Conservation (phyloP, 1,140 invertebrate species). For the Caenorhabditis briggsae region DNA sequence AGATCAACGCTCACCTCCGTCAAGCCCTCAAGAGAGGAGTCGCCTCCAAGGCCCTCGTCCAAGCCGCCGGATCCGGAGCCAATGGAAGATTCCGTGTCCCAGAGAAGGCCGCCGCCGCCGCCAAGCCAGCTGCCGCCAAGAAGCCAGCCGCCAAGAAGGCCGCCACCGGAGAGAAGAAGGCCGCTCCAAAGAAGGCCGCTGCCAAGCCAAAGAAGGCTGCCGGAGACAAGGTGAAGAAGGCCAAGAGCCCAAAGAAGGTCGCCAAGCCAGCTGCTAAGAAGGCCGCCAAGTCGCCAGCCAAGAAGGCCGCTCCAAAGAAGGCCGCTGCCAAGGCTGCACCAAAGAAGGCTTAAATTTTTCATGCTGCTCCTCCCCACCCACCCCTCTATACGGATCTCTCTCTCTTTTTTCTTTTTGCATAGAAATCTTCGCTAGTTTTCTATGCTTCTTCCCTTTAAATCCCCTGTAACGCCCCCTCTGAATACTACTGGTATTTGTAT, state of each 20-base stretch:
- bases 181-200: constrained; percentile 61
- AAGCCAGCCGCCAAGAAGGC: constrained; percentile 62
- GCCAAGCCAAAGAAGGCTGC: constrained; percentile 7
- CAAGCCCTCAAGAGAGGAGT: constrained; percentile 63
- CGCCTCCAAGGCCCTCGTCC: constrained; percentile 48
- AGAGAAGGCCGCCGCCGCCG: constrained; percentile 62
- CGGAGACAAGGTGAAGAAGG: background rate
- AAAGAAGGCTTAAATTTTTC: no score
- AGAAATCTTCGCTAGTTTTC: no score
- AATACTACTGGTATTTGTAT: no score
- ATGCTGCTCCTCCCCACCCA: no score
- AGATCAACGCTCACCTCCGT: constrained; percentile 64
- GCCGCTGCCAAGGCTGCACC: no score
- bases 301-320: no score
- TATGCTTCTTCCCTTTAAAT: no score
- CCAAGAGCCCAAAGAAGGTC: background rate
- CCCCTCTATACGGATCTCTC: no score
- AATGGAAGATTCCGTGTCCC: constrained; percentile 67
- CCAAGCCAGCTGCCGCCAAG: constrained; percentile 59
- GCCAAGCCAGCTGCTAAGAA: no score
- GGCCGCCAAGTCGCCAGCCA: no score
- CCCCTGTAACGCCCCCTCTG: no score
- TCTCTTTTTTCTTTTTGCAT: no score
- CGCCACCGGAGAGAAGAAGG: constrained; percentile 49
- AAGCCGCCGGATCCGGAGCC: constrained; percentile 69